These are phyloP conservation scores for Sula dactylatra DNA, from an alignment of 2,113 vertebrate genomes.

Conservation along the genomic window DNA sequence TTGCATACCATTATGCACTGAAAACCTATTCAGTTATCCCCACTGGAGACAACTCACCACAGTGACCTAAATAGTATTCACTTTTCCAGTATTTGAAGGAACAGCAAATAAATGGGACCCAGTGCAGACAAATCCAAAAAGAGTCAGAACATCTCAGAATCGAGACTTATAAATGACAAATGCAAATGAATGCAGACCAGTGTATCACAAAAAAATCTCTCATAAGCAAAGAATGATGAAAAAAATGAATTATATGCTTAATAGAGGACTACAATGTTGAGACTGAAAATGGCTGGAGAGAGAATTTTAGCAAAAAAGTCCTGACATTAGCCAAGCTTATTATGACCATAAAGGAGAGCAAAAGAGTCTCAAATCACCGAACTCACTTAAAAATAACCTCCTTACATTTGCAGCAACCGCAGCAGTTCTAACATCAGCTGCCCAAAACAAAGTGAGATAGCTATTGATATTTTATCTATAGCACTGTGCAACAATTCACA, in stretches of 20 bases:
- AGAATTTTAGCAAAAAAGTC: neutral
- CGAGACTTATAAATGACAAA: neutral
- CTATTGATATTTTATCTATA: neutral
- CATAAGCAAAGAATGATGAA: neutral
- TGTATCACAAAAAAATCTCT: neutral
- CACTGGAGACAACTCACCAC: constrained; percentile 28
- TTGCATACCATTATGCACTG: constrained; percentile 58
- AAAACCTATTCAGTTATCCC: constrained; percentile 40
- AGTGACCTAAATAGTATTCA: constrained; percentile 52
- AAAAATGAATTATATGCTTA: neutral
- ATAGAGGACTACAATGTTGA: neutral
- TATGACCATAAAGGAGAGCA: neutral
- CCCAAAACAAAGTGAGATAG: neutral
- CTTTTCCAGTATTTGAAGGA: constrained; percentile 20
- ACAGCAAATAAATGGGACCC: constrained; percentile 20
- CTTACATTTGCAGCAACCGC: neutral
- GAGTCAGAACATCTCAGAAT: neutral
- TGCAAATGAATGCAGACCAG: neutral
- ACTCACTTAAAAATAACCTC: neutral
- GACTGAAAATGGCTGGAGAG: neutral
- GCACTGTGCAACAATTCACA: neutral
- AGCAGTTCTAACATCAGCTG: neutral
- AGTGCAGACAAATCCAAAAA: constrained; percentile 6
- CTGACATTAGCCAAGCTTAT: neutral
- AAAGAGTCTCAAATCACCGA: constrained; percentile 1